Evolutionary conservation across 2,888 invertebrate species (phyloP), one percentile per base, ranked within the genome.

Genomic region (Amphipyra tragopoginis): DNA sequence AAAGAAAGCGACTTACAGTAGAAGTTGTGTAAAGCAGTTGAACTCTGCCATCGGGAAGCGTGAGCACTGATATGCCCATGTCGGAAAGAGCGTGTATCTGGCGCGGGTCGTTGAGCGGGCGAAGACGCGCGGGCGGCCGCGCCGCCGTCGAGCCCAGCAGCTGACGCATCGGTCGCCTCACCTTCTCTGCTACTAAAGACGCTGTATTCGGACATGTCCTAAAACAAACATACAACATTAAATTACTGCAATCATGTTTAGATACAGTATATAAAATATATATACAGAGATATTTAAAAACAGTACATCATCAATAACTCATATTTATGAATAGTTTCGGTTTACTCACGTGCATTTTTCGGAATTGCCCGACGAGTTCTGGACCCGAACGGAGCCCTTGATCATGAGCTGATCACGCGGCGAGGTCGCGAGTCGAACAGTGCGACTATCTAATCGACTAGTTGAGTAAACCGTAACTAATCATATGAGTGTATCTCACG

Each of bases 41-140:
- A 65, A 99, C 97, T 69, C 98, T 95, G 49, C 99, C 99, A 88
- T 99, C 99, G 13, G 97, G 96, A 86, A 98, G 95, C 0, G 98
- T 97, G 68, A 98, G 95, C 80, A 99, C 97, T 59, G 97, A 97
- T 84, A 99, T 99, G 67, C 99, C 99, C 99, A 99, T 99, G 86
- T 98, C 97, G 63, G 97, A 96, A 72, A 99, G 96, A 72, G 98
- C 96, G 87, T 96, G 96, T 77, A 99, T 91, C 94, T 99, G 99
- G 56, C 98, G 97, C 58, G 97, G 96, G 94, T 99, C 99, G 81
- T 96, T 97, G 60, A 98, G 96, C 73, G 97, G 97, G 85, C 97
- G 97, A 73, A 97, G 96, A n/a, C 96, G 88, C 6, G 97, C 97
- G 14, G 96, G 95, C 51, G 97, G 94, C 61, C 95, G 93, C 49